Evolutionary conservation across 2,113 vertebrate species (phyloP).

Genomic region (Bucco capensis): DNA sequence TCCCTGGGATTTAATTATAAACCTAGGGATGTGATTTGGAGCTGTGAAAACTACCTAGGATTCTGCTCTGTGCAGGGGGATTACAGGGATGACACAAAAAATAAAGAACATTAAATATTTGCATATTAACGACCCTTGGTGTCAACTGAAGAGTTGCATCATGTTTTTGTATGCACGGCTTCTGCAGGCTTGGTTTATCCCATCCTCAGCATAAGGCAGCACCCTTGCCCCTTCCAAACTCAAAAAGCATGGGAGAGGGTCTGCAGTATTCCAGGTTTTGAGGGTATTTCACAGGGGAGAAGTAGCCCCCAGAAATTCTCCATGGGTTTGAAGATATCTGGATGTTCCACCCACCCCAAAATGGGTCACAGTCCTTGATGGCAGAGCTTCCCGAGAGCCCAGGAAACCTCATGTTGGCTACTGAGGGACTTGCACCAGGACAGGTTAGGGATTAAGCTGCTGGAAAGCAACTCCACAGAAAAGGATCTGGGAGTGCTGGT

Average conservation of each 20-base stretch:
- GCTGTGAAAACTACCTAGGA: neutral
- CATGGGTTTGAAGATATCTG: accelerated
- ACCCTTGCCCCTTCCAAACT: neutral
- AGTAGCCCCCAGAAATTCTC: neutral
- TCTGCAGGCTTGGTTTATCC: neutral
- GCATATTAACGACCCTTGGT: neutral
- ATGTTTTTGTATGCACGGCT: accelerated
- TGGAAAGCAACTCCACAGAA: no score
- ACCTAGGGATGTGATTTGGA: neutral
- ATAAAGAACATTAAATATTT: neutral
- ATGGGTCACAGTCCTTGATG: neutral
- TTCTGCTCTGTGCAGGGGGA: neutral
- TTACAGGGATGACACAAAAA: neutral
- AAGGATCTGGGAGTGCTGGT: no score
- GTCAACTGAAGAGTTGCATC: neutral
- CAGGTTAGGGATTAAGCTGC: no score
- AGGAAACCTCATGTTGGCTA: accelerated
- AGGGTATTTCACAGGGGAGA: neutral
- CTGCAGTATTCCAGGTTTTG: neutral
- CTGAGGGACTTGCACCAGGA: no score
- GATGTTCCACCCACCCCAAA: accelerated
- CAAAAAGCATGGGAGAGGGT: accelerated
- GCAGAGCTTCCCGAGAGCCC: neutral
- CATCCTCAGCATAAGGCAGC: neutral
- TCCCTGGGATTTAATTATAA: conserved; percentile 13